Evolutionary conservation across 1,140 invertebrate genomes (phyloP).

Genomic region (Dinoponera quadriceps): DNA sequence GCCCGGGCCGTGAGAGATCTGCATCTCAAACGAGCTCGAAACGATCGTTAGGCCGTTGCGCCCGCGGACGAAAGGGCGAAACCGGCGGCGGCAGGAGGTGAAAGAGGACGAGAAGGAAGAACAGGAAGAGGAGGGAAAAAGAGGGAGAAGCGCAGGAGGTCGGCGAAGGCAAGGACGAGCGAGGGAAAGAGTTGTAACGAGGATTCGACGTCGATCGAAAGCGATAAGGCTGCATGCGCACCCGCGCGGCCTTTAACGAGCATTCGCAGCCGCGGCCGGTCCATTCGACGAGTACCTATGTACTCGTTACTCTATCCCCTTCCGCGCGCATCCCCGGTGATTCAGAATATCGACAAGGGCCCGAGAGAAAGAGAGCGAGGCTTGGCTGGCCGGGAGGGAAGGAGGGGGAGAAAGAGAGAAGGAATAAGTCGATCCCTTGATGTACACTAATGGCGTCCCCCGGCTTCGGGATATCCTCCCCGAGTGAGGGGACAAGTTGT

Average conservation of each 20-base stretch:
- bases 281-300: slow-evolving; percentile 39
- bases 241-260: slow-evolving; percentile 58
- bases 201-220: slow-evolving; percentile 58
- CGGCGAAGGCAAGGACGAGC: neutral
- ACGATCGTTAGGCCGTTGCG: slow-evolving; percentile 60
- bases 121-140: neutral
- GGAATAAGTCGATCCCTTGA: slow-evolving; percentile 50
- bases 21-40: slow-evolving; percentile 64
- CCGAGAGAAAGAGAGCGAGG: neutral
- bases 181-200: slow-evolving; percentile 55
- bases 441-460: slow-evolving; percentile 57
- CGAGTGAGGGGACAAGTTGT: slow-evolving; percentile 44
- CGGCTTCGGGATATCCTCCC: slow-evolving; percentile 31
- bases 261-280: slow-evolving; percentile 28
- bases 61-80: neutral
- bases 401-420: neutral
- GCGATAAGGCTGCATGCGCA: slow-evolving; percentile 58
- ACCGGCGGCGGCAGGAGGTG: neutral
- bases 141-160: neutral
- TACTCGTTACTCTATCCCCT: slow-evolving; percentile 34
- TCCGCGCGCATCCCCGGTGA: neutral
- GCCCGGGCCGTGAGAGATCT: slow-evolving; percentile 59
- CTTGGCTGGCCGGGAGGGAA: neutral
- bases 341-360: slow-evolving; percentile 37
- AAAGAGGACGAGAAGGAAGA: neutral